Conservation (phyloP, 2,113 vertebrate genomes). For the Vidua macroura region DNA sequence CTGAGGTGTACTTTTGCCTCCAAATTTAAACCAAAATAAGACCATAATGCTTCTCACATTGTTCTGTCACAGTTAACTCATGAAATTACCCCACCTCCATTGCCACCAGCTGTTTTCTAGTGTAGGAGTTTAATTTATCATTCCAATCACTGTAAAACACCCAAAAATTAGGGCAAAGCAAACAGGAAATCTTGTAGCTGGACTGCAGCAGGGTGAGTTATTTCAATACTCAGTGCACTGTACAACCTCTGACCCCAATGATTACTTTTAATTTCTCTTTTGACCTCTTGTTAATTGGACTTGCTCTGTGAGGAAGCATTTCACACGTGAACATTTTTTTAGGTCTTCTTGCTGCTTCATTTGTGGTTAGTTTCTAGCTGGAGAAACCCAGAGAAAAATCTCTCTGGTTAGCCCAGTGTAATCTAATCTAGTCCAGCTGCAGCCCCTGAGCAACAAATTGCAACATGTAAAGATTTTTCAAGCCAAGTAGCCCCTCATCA, state of each 20-base stretch:
- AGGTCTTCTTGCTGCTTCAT: slow-evolving; percentile 12
- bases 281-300: slow-evolving; percentile 18
- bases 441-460: background rate
- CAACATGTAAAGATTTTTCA: background rate
- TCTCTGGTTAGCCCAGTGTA: background rate
- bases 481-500: background rate
- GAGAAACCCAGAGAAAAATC: slow-evolving; percentile 26
- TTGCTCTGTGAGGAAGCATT: background rate
- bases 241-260: background rate
- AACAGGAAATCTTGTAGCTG: background rate
- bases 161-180: background rate
- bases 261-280: slow-evolving; percentile 30
- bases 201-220: background rate
- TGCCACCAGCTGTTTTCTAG: background rate
- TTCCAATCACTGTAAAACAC: slow-evolving; percentile 17
- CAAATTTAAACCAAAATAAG: background rate
- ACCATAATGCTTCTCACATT: background rate
- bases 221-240: background rate
- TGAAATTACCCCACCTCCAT: background rate
- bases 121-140: slow-evolving; percentile 7
- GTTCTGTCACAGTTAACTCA: background rate
- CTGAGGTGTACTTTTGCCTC: slow-evolving; percentile 1
- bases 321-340: background rate
- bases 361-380: slow-evolving; percentile 3
- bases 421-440: slow-evolving; percentile 8